Percentiles rank a stretch among this genome's conserved stretches.
These are phyloP conservation scores for Pteria penguin DNA, from an alignment of 2,888 invertebrate genomes.

Conservation along the genomic window DNA sequence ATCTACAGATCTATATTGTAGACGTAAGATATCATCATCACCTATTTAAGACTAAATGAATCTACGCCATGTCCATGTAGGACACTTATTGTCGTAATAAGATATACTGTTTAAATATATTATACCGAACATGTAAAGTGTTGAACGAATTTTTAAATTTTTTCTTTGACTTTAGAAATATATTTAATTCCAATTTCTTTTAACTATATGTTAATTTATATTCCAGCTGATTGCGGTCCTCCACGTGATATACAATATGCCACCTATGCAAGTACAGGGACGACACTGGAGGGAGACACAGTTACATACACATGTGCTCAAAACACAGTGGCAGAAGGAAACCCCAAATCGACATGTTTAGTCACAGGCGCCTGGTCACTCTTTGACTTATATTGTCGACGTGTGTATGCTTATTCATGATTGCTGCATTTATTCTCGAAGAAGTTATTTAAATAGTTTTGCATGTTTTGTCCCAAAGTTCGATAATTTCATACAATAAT, in stretches of 20 bases:
- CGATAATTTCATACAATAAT: no score
- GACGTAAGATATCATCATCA: neutral
- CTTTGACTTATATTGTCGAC: slow-evolving; percentile 5
- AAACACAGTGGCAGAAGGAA: slow-evolving; percentile 8
- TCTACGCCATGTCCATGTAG: no score
- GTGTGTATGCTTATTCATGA: slow-evolving; percentile 1
- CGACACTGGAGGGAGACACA: neutral
- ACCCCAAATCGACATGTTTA: neutral
- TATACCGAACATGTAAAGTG: no score
- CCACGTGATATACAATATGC: neutral
- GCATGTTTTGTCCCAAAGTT: no score
- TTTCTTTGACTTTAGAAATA: no score
- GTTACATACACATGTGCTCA: slow-evolving; percentile 4
- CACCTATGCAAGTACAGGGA: no score
- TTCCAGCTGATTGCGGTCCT: neutral
- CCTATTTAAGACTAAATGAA: no score
- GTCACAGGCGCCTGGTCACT: neutral
- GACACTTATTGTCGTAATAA: no score
- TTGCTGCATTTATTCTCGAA: neutral
- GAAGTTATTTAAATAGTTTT: no score
- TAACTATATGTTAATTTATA: neutral
- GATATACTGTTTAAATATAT: no score
- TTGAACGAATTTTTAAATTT: no score
- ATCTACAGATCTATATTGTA: neutral
- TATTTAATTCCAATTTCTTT: no score